Evolutionary conservation across 2,113 vertebrate species (phyloP), one percentile per base, ranked within the genome.

Genomic region (Epinephelus lanceolatus): DNA sequence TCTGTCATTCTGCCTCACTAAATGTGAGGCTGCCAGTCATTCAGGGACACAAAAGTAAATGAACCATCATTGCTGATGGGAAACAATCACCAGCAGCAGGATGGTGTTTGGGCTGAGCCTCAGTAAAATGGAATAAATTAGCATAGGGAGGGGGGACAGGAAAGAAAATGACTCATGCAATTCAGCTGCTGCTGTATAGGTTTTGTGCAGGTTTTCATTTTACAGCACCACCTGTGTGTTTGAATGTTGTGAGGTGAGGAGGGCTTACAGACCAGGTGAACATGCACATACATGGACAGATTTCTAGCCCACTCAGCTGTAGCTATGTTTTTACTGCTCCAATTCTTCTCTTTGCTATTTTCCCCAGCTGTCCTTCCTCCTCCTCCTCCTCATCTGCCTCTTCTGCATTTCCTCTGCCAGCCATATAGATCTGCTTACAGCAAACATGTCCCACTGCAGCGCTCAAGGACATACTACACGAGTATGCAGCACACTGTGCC

Each of bases 401-500:
- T 67, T 55, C 52, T 81, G 21, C 56, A 69, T 81, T 61, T 76
- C 53, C 80, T 78, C 69, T 80, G 23, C 80, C 71, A 60, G 69
- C 71, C 47, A 80, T 88, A 90, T 80, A 88, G 81, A 84, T 87
- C 45, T 69, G 68, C 81, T 80, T 66, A 73, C 83, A 89, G 84
- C 78, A 85, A 89, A 90, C 77, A 87, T 78, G 83, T 88, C 78
- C 75, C 76, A 84, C 83, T 78, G 81, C 86, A 93, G 81, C 55
- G 74, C 86, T 93, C 93, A 95, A 94, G 93, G 94, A 90, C 94
- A 94, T 42, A 76, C 80, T 23, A 60, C 67, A 76, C 14, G 0
- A 69, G 70, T 47, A 61, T 23, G 17, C 72, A 73, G 67, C 66
- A 62, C 18, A 47, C 66, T 66, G 67, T 71, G 71, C 55, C 85